phyloP scores from a whole-genome alignment of 1,140 invertebrate species.

The Orchestia grillus region DNA sequence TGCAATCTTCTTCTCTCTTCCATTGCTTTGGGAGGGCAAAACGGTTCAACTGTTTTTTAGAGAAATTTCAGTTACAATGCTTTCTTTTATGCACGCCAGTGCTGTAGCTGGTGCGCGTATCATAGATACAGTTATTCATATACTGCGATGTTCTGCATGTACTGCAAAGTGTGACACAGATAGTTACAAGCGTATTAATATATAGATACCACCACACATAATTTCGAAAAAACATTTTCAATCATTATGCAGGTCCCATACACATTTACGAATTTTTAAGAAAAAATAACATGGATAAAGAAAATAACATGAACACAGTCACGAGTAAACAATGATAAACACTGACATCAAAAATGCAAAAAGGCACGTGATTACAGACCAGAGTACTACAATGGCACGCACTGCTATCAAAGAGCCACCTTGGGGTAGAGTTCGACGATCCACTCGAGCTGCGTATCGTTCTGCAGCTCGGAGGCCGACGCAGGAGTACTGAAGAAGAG shows the following conservation, averaged over 20 bases:
- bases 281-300: neutral
- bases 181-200: too few relatives aligned
- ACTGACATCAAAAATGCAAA: neutral
- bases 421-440: slow-evolving; percentile 89
- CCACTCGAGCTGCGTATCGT: slow-evolving; percentile 78
- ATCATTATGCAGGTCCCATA: neutral
- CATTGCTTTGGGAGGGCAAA: too few relatives aligned
- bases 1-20: too few relatives aligned
- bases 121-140: too few relatives aligned
- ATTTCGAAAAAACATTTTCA: too few relatives aligned
- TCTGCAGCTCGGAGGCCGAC: slow-evolving; percentile 76
- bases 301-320: slow-evolving; percentile 20
- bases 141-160: too few relatives aligned
- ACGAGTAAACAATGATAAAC: neutral
- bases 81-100: too few relatives aligned
- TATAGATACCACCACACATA: too few relatives aligned
- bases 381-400: neutral
- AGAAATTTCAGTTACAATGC: too few relatives aligned
- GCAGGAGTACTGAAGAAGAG: slow-evolving; percentile 84
- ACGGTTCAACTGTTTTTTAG: too few relatives aligned
- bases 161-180: too few relatives aligned
- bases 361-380: neutral
- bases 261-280: neutral
- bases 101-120: too few relatives aligned
- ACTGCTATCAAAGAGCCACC: slow-evolving; percentile 72